Conservation (phyloP, 2,113 vertebrate genomes). For the Pterocles gutturalis region DNA sequence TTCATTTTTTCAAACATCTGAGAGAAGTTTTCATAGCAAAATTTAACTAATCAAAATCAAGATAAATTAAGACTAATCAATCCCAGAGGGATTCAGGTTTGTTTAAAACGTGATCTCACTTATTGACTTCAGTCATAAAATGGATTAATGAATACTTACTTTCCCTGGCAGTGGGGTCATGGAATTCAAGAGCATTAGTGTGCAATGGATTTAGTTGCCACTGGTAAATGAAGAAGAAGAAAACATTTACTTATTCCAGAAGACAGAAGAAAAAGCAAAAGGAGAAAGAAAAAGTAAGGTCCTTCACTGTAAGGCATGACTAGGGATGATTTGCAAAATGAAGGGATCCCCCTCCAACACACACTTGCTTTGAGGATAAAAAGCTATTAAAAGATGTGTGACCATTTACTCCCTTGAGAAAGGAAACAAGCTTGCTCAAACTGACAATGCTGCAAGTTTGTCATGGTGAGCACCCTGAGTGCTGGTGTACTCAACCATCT, state of each 20-base stretch:
- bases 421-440: background rate
- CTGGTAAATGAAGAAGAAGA: conserved; percentile 75
- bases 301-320: background rate
- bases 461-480: background rate
- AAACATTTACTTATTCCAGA: background rate
- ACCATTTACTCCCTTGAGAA: background rate
- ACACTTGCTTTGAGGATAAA: background rate
- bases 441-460: fast-evolving
- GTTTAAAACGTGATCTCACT: background rate
- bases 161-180: conserved; percentile 57
- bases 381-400: background rate
- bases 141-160: conserved; percentile 78
- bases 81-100: background rate
- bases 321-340: background rate
- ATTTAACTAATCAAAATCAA: background rate
- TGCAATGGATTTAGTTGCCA: conserved; percentile 84
- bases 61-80: background rate
- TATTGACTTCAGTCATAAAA: background rate
- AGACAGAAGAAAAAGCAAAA: background rate
- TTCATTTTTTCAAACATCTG: background rate
- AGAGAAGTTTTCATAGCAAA: background rate
- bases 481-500: background rate
- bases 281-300: background rate
- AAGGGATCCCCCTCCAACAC: background rate
- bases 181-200: conserved; percentile 52